These are phyloP conservation scores for Tympanuchus pallidicinctus DNA, from an alignment of 2,113 vertebrate genomes.

Conservation along the genomic window DNA sequence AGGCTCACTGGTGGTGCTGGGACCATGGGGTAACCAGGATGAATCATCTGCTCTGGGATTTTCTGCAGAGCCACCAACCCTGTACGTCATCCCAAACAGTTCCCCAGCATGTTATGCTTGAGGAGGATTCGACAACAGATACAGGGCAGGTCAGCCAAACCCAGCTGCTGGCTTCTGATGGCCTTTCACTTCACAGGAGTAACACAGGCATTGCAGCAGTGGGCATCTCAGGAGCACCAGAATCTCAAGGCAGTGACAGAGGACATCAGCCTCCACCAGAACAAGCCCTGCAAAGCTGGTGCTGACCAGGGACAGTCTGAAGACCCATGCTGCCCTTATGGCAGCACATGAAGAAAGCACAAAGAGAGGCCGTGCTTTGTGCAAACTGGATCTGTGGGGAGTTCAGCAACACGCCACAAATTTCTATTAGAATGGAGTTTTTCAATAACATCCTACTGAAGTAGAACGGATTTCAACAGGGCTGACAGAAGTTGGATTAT, in stretches of 20 bases:
- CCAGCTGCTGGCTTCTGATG: not conserved
- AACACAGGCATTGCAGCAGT: not conserved
- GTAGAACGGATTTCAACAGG: not conserved
- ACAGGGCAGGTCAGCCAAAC: not conserved
- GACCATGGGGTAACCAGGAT: not conserved
- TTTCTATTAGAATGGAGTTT: not conserved
- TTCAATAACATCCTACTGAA: not conserved
- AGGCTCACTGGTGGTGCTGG: not conserved
- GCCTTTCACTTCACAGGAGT: not conserved
- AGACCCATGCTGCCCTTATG: rapidly evolving
- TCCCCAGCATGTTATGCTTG: not conserved
- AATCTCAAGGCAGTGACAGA: not conserved
- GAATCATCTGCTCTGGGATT: not conserved
- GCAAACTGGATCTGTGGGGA: not conserved
- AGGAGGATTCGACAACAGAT: not conserved
- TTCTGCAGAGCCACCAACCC: not conserved
- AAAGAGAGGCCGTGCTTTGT: rapidly evolving
- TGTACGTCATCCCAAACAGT: not conserved
- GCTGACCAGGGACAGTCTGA: not conserved
- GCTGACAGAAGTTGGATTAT: not conserved
- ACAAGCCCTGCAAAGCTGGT: not conserved
- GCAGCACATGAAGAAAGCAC: rapidly evolving
- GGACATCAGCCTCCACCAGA: not conserved
- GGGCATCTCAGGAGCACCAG: not conserved
- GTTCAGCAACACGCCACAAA: not conserved